These are phyloP conservation scores for Dendrolimus pini DNA, from an alignment of 2,888 invertebrate genomes.

Conservation along the genomic window DNA sequence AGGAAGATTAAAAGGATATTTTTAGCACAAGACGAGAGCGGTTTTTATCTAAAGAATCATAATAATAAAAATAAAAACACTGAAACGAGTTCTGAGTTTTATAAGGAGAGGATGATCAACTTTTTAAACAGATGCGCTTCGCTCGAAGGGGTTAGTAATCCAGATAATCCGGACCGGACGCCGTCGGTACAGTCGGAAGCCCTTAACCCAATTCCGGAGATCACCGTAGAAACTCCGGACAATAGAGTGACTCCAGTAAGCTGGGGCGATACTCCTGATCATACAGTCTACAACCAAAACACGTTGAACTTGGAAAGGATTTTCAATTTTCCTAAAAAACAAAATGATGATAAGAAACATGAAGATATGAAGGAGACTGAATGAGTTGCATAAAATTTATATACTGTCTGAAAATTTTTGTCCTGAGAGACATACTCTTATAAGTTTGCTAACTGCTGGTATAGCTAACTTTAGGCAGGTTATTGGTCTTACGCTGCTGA, in stretches of 20 bases:
- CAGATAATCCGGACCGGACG: conserved; percentile 31
- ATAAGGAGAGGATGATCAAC: conserved; percentile 65
- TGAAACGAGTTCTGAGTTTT: conserved; percentile 62
- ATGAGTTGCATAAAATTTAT: too few species aligned
- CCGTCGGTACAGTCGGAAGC: conserved; percentile 53
- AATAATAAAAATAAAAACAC: conserved; percentile 65
- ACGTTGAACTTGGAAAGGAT: conserved; percentile 62
- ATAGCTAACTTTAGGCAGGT: too few species aligned
- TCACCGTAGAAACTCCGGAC: conserved; percentile 17
- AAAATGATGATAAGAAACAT: conserved; percentile 11
- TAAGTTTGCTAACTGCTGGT: too few species aligned
- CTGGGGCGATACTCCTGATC: conserved; percentile 64
- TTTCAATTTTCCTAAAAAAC: conserved; percentile 45
- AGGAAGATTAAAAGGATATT: conserved; percentile 74
- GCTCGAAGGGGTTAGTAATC: conserved; percentile 48
- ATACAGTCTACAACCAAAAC: conserved; percentile 65
- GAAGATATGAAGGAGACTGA: conserved; percentile 4
- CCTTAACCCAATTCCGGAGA: conserved; percentile 50
- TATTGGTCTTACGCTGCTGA: too few species aligned
- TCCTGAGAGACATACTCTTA: too few species aligned
- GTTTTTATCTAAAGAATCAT: conserved; percentile 60
- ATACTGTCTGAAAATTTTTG: too few species aligned
- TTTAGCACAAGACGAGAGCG: conserved; percentile 55
- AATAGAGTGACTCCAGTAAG: conserved; percentile 43
- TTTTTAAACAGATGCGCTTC: conserved; percentile 60